Conservation (phyloP, 2,113 vertebrate genomes). For the Gopherus evgoodei region DNA sequence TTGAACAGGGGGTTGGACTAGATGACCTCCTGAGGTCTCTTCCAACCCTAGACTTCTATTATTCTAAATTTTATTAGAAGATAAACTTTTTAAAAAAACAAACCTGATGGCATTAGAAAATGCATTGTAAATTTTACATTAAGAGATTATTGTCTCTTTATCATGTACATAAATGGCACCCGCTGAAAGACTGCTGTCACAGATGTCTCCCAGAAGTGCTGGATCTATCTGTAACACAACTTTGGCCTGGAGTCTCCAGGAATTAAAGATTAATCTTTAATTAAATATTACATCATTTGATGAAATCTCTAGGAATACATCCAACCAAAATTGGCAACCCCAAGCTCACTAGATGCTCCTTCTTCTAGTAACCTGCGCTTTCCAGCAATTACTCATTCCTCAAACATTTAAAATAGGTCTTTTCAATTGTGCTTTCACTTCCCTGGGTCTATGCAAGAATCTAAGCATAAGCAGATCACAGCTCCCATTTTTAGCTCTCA, state of each 20-base stretch:
- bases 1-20: no score
- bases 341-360: constrained; percentile 35
- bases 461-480: neutral
- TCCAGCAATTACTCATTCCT: constrained; percentile 65
- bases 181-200: constrained; percentile 72
- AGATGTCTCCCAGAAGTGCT: constrained; percentile 64
- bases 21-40: no score
- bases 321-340: no score
- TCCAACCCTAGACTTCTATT: no score
- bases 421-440: constrained; percentile 58
- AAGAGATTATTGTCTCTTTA: constrained; percentile 56
- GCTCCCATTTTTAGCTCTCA: constrained; percentile 8
- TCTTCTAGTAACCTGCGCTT: constrained; percentile 57
- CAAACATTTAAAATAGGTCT: constrained; percentile 66
- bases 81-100: constrained; percentile 17
- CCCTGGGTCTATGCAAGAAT: constrained; percentile 35
- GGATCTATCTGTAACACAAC: constrained; percentile 29
- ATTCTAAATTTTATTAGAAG: constrained; percentile 11
- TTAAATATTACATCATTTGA: no score
- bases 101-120: constrained; percentile 56
- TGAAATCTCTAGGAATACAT: no score
- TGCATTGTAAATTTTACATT: constrained; percentile 60
- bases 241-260: no score
- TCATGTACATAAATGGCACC: constrained; percentile 71
- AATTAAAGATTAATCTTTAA: no score